Percentiles rank a stretch among this genome's conserved stretches.
Evolutionary conservation across 2,888 invertebrate species (phyloP).

Genomic region (Caenorhabditis sinica): DNA sequence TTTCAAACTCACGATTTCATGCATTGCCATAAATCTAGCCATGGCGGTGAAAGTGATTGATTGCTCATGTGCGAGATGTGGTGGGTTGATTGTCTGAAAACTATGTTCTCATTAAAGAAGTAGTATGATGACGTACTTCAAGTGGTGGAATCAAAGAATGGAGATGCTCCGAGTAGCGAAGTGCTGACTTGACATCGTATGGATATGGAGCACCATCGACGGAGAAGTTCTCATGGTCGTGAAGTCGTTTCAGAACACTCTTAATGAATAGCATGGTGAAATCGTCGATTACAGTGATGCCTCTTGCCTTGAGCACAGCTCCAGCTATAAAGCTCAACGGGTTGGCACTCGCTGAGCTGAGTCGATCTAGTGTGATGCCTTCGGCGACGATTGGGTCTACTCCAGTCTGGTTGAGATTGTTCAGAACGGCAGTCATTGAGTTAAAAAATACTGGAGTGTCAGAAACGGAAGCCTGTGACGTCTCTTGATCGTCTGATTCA

Average conservation of each 20-base stretch:
- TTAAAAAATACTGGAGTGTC: constrained; percentile 35
- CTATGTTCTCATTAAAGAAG: not conserved
- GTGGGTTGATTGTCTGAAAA: constrained; percentile 32
- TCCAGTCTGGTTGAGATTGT: constrained; percentile 21
- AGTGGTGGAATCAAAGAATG: constrained; percentile 38
- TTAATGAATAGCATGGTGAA: constrained; percentile 12
- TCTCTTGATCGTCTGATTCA: not conserved
- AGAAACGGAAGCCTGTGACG: not conserved
- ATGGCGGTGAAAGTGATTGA: constrained; percentile 51
- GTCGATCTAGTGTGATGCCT: constrained; percentile 28
- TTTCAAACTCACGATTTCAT: constrained; percentile 20
- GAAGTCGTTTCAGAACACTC: constrained; percentile 26
- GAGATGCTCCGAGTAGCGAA: constrained; percentile 39
- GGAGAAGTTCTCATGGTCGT: constrained; percentile 42
- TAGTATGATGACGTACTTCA: not conserved
- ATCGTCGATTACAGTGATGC: not conserved
- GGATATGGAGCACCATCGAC: constrained; percentile 50
- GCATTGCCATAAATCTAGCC: constrained; percentile 55
- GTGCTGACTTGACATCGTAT: constrained; percentile 44
- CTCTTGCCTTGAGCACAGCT: too few species aligned
- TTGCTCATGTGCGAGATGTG: constrained; percentile 35
- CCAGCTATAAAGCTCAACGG: constrained; percentile 23
- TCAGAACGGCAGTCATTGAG: constrained; percentile 30
- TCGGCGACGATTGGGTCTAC: constrained; percentile 44
- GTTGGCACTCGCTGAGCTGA: constrained; percentile 33